Conservation (phyloP, 2,113 vertebrate species). For the Pan troglodytes region DNA sequence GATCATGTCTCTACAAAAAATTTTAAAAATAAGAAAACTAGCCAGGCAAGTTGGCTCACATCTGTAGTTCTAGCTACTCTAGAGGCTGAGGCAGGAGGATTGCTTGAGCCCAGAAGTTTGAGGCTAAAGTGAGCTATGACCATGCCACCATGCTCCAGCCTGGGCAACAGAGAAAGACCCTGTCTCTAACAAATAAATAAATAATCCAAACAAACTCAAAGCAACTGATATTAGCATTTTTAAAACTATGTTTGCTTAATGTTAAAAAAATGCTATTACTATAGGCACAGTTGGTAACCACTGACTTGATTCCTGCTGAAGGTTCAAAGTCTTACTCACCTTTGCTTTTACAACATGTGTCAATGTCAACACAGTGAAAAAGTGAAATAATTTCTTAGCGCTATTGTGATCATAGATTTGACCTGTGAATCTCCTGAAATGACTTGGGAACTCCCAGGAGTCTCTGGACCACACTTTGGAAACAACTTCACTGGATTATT, state of each 20-base stretch:
- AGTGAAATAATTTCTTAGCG: neutral
- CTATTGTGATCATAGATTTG: neutral
- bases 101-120: too few relatives aligned
- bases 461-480: neutral
- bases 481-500: neutral
- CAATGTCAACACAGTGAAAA: neutral
- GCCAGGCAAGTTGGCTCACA: too few relatives aligned
- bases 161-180: too few relatives aligned
- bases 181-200: too few relatives aligned
- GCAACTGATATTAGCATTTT: neutral
- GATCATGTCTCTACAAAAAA: too few relatives aligned
- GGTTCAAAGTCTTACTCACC: neutral
- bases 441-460: neutral
- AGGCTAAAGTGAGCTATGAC: too few relatives aligned
- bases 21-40: too few relatives aligned
- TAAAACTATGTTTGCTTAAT: neutral
- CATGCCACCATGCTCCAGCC: too few relatives aligned
- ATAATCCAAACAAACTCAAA: too few relatives aligned
- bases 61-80: too few relatives aligned
- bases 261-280: neutral
- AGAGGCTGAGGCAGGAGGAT: too few relatives aligned
- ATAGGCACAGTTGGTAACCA: neutral
- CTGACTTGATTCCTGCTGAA: neutral
- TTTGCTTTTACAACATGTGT: neutral
- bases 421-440: neutral